Conservation (phyloP, 2,797 vertebrate species). For the Sebastes diaconus region DNA sequence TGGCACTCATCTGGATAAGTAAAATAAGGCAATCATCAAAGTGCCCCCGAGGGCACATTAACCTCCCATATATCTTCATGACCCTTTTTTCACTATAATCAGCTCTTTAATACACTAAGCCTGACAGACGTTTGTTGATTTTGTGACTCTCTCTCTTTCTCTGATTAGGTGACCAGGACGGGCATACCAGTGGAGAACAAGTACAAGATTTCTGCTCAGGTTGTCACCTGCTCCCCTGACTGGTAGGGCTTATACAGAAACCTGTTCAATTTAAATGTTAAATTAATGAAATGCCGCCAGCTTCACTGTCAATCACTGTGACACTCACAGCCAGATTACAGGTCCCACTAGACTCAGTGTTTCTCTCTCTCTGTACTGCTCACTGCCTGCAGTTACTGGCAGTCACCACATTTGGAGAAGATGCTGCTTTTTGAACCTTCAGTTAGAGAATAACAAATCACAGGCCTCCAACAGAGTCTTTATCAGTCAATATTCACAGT, state of each 20-base stretch:
- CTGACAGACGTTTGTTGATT: constrained; percentile 19
- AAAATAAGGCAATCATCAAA: constrained; percentile 47
- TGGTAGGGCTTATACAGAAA: constrained; percentile 75
- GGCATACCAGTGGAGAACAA: constrained; percentile 86
- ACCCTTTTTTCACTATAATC: neutral
- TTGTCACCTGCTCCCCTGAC: constrained; percentile 91
- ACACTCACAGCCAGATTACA: neutral
- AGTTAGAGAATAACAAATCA: neutral
- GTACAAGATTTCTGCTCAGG: constrained; percentile 81
- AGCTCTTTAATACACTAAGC: neutral
- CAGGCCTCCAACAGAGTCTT: neutral
- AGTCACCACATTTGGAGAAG: neutral
- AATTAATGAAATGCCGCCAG: neutral
- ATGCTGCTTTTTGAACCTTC: neutral
- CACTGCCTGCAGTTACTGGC: neutral
- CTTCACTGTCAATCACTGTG: neutral
- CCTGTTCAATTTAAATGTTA: neutral
- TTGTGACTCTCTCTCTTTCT: constrained; percentile 47
- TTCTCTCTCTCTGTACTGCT: neutral
- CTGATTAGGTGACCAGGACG: constrained; percentile 81
- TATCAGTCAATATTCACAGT: neutral
- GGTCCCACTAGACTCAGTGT: neutral
- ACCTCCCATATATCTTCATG: constrained; percentile 16
- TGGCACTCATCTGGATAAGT: constrained; percentile 43
- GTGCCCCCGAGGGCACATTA: constrained; percentile 23